Evolutionary conservation across 2,113 vertebrate genomes (phyloP), one percentile per base, ranked within the genome.

Genomic region (Lota lota): DNA sequence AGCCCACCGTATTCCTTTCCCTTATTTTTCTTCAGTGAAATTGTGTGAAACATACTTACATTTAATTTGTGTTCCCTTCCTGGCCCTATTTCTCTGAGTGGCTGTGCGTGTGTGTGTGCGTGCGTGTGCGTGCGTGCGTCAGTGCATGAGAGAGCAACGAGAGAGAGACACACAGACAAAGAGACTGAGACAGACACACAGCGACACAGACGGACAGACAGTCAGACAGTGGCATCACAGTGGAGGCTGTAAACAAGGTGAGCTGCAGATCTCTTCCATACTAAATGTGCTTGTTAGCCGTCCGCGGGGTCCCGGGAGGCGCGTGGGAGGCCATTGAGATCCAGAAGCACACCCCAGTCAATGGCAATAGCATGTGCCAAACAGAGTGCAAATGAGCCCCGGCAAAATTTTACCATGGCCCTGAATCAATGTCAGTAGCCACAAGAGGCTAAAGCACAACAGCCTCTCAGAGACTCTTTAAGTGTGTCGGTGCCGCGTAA

Each of bases 221-320:
- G 40, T 11, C 10, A 47, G 40, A 14, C 10, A 47, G 40, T 8
- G 8, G 40, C 40, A 14, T 47, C 40, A 47, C 8, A 47, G 40
- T 47, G 10, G 40, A 47, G 40, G 40, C 40, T 5, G 40, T 15
- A 83, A 89, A 89, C 83, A 88, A 83, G 79, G 82, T 75, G 79
- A 69, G 74, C 81, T 81, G 81, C 84, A 47, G 40, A 84, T 83
- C 75, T 83, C 74, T 85, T 83, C 79, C 81, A 83, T 84, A 81
- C 83, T 78, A 87, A 84, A 87, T 87, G 82, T 82, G 86, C 86
- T 89, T 90, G 87, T 88, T 90, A 88, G 85, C 85, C 79, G 76
- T 81, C 79, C 77, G 18, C 64, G 28, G 0, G 82, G 76, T 85
- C 85, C 84, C 87, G 63, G 19, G 85, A 79, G 85, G 83, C 79